phyloP scores from a whole-genome alignment of 2,113 vertebrate species.

The Ceyx margarethae region DNA sequence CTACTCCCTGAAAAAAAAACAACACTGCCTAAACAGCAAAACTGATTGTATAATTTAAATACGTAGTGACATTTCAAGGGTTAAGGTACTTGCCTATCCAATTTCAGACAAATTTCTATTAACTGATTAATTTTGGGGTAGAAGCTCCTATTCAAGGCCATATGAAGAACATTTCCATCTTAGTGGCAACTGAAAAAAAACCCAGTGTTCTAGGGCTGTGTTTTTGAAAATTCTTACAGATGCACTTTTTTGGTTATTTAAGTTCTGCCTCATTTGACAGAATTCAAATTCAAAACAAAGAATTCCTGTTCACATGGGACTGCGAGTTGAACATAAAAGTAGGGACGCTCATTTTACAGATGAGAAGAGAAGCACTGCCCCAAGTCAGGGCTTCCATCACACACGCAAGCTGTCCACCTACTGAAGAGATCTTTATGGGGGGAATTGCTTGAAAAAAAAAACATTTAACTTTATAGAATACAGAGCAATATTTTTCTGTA shows the following conservation, averaged over 20 bases:
- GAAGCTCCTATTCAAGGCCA: not conserved
- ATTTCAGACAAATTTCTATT: not conserved
- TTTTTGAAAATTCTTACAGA: not conserved
- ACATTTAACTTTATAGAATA: not conserved
- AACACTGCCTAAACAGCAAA: not conserved
- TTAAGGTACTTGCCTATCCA: not conserved
- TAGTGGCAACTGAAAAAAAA: not conserved
- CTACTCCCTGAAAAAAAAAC: not conserved
- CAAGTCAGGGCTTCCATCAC: not conserved
- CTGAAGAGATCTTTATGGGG: not conserved
- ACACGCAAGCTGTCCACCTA: not conserved
- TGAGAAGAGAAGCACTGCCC: not conserved
- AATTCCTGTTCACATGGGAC: not conserved
- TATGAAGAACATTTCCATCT: not conserved
- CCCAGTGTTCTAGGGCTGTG: not conserved
- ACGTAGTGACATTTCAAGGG: not conserved
- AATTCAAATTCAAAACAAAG: no score
- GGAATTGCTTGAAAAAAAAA: not conserved
- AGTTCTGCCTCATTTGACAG: not conserved
- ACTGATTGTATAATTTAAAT: not conserved
- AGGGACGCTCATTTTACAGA: not conserved
- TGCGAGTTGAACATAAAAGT: not conserved
- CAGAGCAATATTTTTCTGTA: not conserved
- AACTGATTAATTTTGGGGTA: not conserved
- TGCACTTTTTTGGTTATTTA: not conserved